These are phyloP conservation scores for Nowickia ferox DNA, from an alignment of 2,888 invertebrate genomes.

Conservation along the genomic window DNA sequence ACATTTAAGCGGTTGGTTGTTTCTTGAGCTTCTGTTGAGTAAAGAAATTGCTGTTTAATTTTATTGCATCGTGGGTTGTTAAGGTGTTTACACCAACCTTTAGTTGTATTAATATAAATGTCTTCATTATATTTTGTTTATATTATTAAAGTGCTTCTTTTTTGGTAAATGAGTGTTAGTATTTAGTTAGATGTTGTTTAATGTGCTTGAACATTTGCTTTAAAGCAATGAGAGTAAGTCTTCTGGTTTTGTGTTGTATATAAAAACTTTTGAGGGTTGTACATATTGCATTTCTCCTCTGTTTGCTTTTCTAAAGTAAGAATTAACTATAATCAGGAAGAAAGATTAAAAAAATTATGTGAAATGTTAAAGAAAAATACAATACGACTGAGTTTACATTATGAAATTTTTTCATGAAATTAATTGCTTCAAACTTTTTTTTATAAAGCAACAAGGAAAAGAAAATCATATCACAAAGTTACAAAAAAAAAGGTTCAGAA, in stretches of 20 bases:
- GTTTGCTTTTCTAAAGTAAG: not conserved
- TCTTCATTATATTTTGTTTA: constrained; percentile 61
- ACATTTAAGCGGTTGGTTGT: constrained; percentile 68
- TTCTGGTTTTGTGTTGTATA: not conserved
- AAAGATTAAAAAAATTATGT: no score
- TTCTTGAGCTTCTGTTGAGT: not conserved
- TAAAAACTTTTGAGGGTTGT: not conserved
- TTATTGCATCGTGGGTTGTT: constrained; percentile 66
- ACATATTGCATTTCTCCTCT: not conserved
- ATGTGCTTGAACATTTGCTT: constrained; percentile 38
- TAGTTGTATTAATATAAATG: constrained; percentile 64
- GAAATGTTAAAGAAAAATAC: no score
- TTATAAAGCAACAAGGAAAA: no score
- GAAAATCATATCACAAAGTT: no score
- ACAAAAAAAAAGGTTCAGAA: no score
- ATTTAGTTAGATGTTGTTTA: constrained; percentile 48
- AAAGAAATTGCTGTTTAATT: constrained; percentile 13
- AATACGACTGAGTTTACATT: no score
- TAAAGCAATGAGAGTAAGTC: not conserved
- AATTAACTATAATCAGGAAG: no score
- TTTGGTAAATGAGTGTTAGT: constrained; percentile 46
- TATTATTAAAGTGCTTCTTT: not conserved
- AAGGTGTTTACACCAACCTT: constrained; percentile 50
- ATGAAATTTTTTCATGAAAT: no score
- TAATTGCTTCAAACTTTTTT: no score